These are phyloP conservation scores for Leptarthrus brevirostris DNA, from an alignment of 2,888 invertebrate species.

Conservation along the genomic window DNA sequence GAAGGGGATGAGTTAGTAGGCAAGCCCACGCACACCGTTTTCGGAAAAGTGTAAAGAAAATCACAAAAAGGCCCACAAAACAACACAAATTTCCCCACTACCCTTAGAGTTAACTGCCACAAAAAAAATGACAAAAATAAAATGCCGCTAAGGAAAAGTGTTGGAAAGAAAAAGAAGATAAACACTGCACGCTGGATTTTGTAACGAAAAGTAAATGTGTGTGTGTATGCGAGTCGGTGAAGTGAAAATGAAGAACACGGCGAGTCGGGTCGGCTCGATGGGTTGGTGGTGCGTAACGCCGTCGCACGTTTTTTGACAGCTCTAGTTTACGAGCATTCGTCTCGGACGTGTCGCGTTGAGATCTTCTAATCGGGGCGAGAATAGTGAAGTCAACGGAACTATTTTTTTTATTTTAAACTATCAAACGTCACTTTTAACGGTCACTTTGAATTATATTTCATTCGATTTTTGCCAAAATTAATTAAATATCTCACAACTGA, in stretches of 20 bases:
- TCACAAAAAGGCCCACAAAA: conserved; percentile 4
- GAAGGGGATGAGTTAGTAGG: not conserved
- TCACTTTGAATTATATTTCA: too few relatives aligned
- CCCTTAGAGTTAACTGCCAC: conserved; percentile 29
- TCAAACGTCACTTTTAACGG: not conserved
- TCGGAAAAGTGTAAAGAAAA: conserved; percentile 19
- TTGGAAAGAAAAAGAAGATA: conserved; percentile 44
- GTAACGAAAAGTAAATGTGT: not conserved
- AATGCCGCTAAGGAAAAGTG: conserved; percentile 31
- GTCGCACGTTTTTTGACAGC: conserved; percentile 43
- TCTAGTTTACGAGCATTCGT: conserved; percentile 40
- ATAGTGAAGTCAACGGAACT: not conserved
- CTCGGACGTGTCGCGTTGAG: not conserved
- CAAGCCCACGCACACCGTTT: not conserved
- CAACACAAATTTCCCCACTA: conserved; percentile 12
- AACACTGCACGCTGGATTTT: not conserved
- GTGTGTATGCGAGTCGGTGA: not conserved
- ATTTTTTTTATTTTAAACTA: not conserved
- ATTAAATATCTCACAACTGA: too few relatives aligned
- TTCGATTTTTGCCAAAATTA: too few relatives aligned
- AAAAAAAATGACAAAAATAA: conserved; percentile 28
- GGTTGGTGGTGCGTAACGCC: conserved; percentile 28
- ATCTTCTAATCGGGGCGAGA: not conserved
- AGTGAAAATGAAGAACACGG: conserved; percentile 4
- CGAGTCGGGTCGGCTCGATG: conserved; percentile 20